Evolutionary conservation across 2,113 vertebrate species (phyloP).

Genomic region (Sebastes fasciatus): DNA sequence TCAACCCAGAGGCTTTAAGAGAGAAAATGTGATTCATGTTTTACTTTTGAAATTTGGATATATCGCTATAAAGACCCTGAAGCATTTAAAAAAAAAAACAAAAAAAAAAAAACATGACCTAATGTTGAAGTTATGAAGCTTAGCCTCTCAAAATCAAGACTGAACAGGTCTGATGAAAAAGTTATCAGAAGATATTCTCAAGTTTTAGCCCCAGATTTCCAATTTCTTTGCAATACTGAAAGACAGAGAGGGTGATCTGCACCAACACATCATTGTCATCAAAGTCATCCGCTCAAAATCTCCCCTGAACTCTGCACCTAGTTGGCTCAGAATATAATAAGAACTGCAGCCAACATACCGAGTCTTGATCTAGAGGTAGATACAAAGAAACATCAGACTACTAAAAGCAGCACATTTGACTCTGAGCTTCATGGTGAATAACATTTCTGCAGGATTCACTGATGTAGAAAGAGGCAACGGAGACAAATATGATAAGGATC

Average conservation of each 20-base stretch:
- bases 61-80: constrained; percentile 1
- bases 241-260: background rate
- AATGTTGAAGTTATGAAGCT: constrained; percentile 49
- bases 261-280: background rate
- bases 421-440: background rate
- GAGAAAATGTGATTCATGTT: constrained; percentile 27
- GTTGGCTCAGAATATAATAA: background rate
- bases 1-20: constrained; percentile 42
- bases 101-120: constrained; percentile 14
- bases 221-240: background rate
- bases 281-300: background rate
- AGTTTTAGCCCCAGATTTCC: constrained; percentile 7
- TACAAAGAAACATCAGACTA: background rate
- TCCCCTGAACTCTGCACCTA: background rate
- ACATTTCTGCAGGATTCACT: background rate
- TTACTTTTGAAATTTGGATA: constrained; percentile 30
- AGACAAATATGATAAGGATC: background rate
- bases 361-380: background rate
- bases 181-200: background rate
- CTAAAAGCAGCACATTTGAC: background rate
- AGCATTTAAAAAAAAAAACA: background rate
- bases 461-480: background rate
- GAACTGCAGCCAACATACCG: background rate
- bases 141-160: constrained; percentile 58
- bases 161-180: constrained; percentile 56